Base-by-base conservation (phyloP, 2,113 vertebrate genomes). In the Centropristis striata region DNA sequence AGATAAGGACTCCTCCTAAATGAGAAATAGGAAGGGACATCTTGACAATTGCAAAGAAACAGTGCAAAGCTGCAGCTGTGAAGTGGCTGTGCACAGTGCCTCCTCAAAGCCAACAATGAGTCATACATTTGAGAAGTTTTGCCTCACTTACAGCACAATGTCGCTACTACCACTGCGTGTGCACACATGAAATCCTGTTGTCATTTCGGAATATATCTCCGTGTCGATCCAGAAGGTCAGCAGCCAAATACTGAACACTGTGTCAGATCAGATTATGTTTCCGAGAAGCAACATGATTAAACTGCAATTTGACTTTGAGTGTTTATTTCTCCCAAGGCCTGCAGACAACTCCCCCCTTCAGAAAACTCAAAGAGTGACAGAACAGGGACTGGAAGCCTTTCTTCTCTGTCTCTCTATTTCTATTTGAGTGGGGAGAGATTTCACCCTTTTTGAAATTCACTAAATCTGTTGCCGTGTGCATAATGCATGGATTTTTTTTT, bases 381-480 rank as follows among this genome's bases (percentile, higher is more conserved):
- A 80, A 61, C 75, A 61, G 66, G 71, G 86, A 81, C 79, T 49
- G 32, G 44, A 36, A 75, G 65, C 49, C 54, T 83, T 87, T 84
- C 65, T 80, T 80, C 50, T 53, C 41, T 73, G 69, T 83, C 75
- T n/a, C n/a, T n/a, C n/a, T n/a, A 49, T 80, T 88, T 80, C 58
- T 83, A 15, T 82, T 79, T 49, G 53, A 88, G 69, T 11, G 50
- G 20, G 39, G 53, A 81, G 85, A 76, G 64, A 83, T 81, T 83
- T 75, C 47, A 42, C 44, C 47, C 70, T 76, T 90, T 32, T 77
- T 88, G 66, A 87, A 90, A 86, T 87, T 77, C 77, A 78, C 73
- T 55, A 77, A 90, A 89, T 87, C 83, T 71, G 50, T 78, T 80
- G 73, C 82, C 20, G 25, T 83, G 85, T 89, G 87, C 80, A 92